phyloP scores from a whole-genome alignment of 1,140 invertebrate species.

The Drosophila kikkawai region DNA sequence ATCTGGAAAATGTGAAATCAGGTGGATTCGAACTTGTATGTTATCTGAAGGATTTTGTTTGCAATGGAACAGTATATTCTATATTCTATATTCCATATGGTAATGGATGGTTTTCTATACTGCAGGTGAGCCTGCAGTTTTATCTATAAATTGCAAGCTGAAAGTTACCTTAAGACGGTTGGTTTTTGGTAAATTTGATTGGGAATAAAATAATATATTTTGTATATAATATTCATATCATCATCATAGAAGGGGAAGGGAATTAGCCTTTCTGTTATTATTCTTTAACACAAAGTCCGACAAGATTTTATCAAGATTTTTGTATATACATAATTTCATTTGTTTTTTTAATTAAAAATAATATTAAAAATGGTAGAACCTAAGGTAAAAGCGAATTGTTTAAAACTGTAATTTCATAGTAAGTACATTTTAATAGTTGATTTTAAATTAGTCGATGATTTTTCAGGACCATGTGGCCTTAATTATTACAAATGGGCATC shows the following conservation, averaged over 20 bases:
- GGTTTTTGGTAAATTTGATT: no score
- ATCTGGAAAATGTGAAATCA: constrained; percentile 31
- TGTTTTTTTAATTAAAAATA: not conserved
- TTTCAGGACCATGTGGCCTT: no score
- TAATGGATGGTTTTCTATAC: not conserved
- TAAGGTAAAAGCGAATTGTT: no score
- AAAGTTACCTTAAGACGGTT: not conserved
- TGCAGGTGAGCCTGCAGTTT: not conserved
- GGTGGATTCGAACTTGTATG: constrained; percentile 15
- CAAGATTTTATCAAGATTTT: not conserved
- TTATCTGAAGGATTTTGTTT: not conserved
- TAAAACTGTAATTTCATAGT: no score
- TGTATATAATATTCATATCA: not conserved
- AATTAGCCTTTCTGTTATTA: not conserved
- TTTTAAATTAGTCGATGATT: no score
- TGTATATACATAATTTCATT: not conserved
- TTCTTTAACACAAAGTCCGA: not conserved
- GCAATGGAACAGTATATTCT: not conserved
- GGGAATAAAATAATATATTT: not conserved
- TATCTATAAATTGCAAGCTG: no score
- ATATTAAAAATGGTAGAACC: no score
- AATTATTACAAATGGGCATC: no score
- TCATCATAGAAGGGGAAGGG: not conserved
- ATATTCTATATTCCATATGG: not conserved
- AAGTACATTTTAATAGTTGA: no score